Base-by-base conservation (phyloP, 2,888 invertebrate species). In the Hemicrepidius hirtus region DNA sequence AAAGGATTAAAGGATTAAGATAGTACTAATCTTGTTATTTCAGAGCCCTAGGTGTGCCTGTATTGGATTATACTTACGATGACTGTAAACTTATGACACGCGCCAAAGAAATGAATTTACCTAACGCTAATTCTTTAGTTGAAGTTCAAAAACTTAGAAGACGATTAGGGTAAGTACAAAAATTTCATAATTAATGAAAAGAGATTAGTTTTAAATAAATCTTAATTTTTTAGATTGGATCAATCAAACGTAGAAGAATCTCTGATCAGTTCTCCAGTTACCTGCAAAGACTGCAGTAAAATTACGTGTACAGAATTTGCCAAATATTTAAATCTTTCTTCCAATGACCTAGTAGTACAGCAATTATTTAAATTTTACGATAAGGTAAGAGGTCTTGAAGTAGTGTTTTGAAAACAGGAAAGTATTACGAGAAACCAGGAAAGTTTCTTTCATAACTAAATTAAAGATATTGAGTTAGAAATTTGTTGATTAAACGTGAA, bases 11-110 rank as follows among this genome's bases (percentile, higher is more conserved):
- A n/a, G 13, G 41, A 41, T 60, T 60, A 41, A 44, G n/a, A 16
- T n/a, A n/a, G n/a, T n/a, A n/a, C 3, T 49, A 64, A 44, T 68
- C 66, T 70, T n/a, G 16, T 65, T 63, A 71, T 68, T 71, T 28
- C 13, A 97, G 97, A 81, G 94, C 95, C 1, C 87, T 97, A 13
- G 92, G 93, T 1, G 90, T 97, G 44, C 97, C 97, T 3, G 93
- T 95, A 0, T 90, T 96, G 49, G 97, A 98, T 85, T 97, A 96
- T 85, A 95, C 97, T 0, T 97, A 95, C 85, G 96, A 97, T 83
- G 97, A 97, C 86, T 97, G 97, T 79, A 91, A 94, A 49, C 88
- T 97, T 73, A 94, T 97, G 88, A 91, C 91, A 64, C 91, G 92
- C 80, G 96, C 96, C n/a, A 94, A 94, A 83, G 92, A 93, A 80